Percentiles rank a stretch among this genome's conserved stretches.
Evolutionary conservation across 37 sponge, comb jelly and placozoan genomes (phyloP).

Genomic region (Beroe ovata): DNA sequence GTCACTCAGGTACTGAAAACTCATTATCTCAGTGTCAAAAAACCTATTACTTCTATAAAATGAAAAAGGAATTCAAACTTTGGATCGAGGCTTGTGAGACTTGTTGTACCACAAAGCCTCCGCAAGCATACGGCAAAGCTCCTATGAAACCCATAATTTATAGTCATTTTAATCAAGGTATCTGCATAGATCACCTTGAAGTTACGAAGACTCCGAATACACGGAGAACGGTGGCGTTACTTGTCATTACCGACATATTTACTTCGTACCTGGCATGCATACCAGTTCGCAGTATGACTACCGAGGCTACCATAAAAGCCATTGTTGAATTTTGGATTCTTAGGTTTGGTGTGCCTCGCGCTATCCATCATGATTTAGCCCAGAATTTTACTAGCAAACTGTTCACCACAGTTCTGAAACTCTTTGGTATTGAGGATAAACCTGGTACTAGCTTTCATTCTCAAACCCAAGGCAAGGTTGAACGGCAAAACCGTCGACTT

Average conservation of each 20-base stretch:
- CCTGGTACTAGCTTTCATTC: background rate
- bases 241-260: slow-evolving; percentile 16
- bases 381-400: background rate
- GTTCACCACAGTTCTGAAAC: background rate
- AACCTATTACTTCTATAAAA: slow-evolving; percentile 47
- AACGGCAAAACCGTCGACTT: background rate
- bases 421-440: slow-evolving; percentile 22
- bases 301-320: slow-evolving; percentile 2
- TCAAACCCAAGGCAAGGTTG: slow-evolving; percentile 50
- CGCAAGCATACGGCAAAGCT: background rate
- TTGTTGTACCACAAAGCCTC: background rate
- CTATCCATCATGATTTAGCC: slow-evolving; percentile 25
- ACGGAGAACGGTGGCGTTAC: slow-evolving; percentile 7
- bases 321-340: slow-evolving; percentile 47
- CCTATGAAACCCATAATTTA: slow-evolving; percentile 30
- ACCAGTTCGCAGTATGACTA: background rate
- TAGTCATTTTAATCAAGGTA: slow-evolving; percentile 9
- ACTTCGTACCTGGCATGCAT: slow-evolving; percentile 19
- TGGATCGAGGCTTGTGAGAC: background rate
- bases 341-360: slow-evolving; percentile 5
- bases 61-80: slow-evolving; percentile 6
- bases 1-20: slow-evolving; percentile 11
- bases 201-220: slow-evolving; percentile 22
- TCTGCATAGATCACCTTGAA: slow-evolving; percentile 47
- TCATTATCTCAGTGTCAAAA: background rate